Evolutionary conservation across 2,888 invertebrate genomes (phyloP).

Genomic region (Eilema sororculum): DNA sequence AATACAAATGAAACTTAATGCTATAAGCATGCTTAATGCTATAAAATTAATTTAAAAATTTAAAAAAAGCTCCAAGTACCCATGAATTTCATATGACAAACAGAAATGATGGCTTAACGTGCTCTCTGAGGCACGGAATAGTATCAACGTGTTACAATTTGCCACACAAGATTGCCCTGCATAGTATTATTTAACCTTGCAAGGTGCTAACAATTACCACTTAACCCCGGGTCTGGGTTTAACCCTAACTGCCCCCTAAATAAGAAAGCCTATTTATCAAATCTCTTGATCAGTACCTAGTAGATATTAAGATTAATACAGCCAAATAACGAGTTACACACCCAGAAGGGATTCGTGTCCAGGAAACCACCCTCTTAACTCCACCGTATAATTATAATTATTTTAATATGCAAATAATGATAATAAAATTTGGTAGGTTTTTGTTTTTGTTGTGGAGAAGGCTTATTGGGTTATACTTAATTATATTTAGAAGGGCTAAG

Average conservation of each 20-base stretch:
- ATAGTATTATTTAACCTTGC: not conserved
- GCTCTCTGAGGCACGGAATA: not conserved
- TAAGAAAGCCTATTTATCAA: not conserved
- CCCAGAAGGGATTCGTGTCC: conserved; percentile 39
- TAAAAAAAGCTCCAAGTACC: too few species aligned
- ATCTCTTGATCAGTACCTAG: conserved; percentile 7
- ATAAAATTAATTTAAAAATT: too few species aligned
- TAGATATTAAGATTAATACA: conserved; percentile 24
- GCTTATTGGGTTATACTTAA: conserved; percentile 84
- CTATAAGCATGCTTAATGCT: too few species aligned
- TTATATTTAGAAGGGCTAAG: conserved; percentile 73
- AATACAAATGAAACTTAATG: too few species aligned
- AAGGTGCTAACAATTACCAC: not conserved
- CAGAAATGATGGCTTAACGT: too few species aligned
- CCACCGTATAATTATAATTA: conserved; percentile 75
- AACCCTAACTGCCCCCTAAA: too few species aligned
- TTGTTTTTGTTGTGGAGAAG: conserved; percentile 76
- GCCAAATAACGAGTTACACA: conserved; percentile 13
- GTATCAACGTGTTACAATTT: not conserved
- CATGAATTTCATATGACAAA: too few species aligned
- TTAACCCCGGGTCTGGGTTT: not conserved
- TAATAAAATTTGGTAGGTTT: conserved; percentile 84
- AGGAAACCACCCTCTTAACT: conserved; percentile 58
- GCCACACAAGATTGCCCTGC: not conserved
- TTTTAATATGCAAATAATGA: conserved; percentile 87